These are phyloP conservation scores for Drosophila neotestacea DNA, from an alignment of 2,888 invertebrate species.

Conservation along the genomic window DNA sequence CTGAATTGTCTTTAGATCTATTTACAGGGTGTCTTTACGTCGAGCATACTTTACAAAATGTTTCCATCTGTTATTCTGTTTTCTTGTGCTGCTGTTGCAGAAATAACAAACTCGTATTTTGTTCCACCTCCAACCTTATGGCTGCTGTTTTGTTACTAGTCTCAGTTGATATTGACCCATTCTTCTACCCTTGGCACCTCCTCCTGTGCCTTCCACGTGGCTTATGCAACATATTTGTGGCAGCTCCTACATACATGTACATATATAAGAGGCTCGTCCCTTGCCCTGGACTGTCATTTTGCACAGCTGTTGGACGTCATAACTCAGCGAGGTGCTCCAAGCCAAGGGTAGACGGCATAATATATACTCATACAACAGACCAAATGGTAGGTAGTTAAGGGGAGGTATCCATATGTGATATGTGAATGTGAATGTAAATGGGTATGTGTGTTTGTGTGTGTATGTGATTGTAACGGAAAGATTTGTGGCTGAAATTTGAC, in stretches of 20 bases:
- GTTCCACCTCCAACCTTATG: constrained; percentile 25
- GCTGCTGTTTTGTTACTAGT: constrained; percentile 24
- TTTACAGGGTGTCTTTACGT: neutral
- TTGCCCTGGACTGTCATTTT: constrained; percentile 51
- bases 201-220: constrained; percentile 6
- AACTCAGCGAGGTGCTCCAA: constrained; percentile 67
- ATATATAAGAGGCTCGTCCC: constrained; percentile 25
- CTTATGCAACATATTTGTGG: constrained; percentile 62
- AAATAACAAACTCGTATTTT: constrained; percentile 48
- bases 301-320: constrained; percentile 75
- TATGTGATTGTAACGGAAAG: constrained; percentile 34
- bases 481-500: constrained; percentile 64
- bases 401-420: neutral
- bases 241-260: constrained; percentile 30
- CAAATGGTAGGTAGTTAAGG: neutral
- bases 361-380: constrained; percentile 7
- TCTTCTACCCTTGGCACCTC: neutral
- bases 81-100: constrained; percentile 29
- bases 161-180: constrained; percentile 41
- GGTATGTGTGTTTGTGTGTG: too few species aligned
- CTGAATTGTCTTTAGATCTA: neutral
- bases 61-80: neutral
- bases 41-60: too few species aligned
- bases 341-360: constrained; percentile 27
- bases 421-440: neutral